phyloP scores from a whole-genome alignment of 2,113 vertebrate species.

The Anarrhichthys ocellatus region DNA sequence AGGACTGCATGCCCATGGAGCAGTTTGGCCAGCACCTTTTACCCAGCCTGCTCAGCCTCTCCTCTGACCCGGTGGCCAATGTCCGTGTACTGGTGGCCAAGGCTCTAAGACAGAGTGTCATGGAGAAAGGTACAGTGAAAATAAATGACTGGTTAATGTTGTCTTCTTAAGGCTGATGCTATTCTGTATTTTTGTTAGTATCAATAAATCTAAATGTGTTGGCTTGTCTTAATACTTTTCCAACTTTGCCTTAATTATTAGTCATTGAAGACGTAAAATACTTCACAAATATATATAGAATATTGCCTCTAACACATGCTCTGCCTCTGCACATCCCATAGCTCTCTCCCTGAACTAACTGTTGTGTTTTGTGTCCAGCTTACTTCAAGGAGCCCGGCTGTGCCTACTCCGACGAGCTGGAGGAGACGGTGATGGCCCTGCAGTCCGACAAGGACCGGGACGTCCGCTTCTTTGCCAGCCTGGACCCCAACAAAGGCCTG shows the following conservation, averaged over 20 bases:
- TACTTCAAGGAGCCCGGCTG: conserved; percentile 91
- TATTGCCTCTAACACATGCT: not conserved
- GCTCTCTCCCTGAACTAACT: not conserved
- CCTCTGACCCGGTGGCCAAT: conserved; percentile 89
- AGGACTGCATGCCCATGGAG: conserved; percentile 88
- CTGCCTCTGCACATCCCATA: not conserved
- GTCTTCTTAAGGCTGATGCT: not conserved
- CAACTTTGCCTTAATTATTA: not conserved
- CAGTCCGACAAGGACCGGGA: conserved; percentile 91
- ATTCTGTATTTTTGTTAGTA: not conserved
- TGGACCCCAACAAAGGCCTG: conserved; percentile 83
- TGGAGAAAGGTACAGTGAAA: conserved; percentile 87
- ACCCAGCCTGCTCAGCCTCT: conserved; percentile 90
- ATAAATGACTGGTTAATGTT: not conserved
- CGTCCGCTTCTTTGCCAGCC: conserved; percentile 90
- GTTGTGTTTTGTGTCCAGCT: conserved; percentile 65
- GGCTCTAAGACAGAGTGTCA: conserved; percentile 87
- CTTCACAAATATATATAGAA: not conserved
- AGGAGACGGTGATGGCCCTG: conserved; percentile 88
- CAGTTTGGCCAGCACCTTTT: conserved; percentile 89
- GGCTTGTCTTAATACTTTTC: not conserved
- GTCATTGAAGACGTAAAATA: not conserved
- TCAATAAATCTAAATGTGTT: not conserved
- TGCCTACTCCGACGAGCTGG: conserved; percentile 89
- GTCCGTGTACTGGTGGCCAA: conserved; percentile 90